phyloP scores from a whole-genome alignment of 2,888 invertebrate species.

The Coleophora deauratella region DNA sequence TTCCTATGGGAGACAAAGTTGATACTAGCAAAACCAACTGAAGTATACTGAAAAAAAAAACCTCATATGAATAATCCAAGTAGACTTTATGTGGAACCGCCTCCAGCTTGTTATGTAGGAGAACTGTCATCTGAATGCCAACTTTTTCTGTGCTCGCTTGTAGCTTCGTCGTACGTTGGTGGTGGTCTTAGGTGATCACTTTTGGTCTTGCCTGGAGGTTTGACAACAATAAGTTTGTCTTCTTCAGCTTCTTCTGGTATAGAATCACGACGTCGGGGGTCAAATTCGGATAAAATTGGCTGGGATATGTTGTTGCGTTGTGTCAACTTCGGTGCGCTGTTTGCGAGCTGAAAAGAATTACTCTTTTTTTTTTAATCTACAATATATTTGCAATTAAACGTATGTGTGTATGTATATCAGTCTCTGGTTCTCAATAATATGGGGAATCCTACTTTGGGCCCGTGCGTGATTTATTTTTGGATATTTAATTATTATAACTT shows the following conservation, averaged over 20 bases:
- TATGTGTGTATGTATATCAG: too few species aligned
- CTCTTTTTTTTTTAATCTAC: background rate
- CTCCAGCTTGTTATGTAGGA: constrained; percentile 41
- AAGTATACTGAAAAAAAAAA: too few species aligned
- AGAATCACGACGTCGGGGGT: constrained; percentile 72
- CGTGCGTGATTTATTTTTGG: too few species aligned
- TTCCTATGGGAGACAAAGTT: too few species aligned
- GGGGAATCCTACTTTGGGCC: too few species aligned
- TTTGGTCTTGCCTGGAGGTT: constrained; percentile 48
- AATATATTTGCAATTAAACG: background rate
- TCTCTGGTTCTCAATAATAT: too few species aligned
- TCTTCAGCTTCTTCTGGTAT: constrained; percentile 77
- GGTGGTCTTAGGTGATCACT: constrained; percentile 54
- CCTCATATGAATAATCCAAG: background rate
- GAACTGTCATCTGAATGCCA: constrained; percentile 69
- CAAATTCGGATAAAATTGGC: constrained; percentile 74
- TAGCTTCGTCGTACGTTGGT: constrained; percentile 58
- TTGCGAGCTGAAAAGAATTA: constrained; percentile 57
- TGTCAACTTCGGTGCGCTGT: constrained; percentile 77
- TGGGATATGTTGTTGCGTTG: constrained; percentile 76
- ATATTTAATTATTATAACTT: too few species aligned
- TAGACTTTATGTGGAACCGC: background rate
- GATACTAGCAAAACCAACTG: too few species aligned
- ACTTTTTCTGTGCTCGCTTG: constrained; percentile 60
- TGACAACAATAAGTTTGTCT: constrained; percentile 42